Evolutionary conservation across 2,888 invertebrate genomes (phyloP), one percentile per base, ranked within the genome.

Genomic region (Chorisops tibialis): DNA sequence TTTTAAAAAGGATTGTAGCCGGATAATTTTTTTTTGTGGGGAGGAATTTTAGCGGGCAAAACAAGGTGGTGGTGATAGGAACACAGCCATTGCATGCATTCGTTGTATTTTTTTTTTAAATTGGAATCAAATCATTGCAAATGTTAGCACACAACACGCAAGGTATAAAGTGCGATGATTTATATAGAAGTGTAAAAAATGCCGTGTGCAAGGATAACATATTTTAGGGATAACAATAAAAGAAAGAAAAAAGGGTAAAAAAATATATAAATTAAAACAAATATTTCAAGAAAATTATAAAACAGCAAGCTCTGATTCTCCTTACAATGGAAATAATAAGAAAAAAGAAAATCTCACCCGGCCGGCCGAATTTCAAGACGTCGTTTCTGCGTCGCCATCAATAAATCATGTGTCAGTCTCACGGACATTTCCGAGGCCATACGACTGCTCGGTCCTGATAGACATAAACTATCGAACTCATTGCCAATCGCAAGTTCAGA

Each of bases 381-480:
- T 70, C 87, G 83, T 74, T 86, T 84, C 79, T 91, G 90, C 65
- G 92, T 91, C 73, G 88, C 88, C 71, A 91, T 83, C 67, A 93
- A 82, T 72, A 88, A 83, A 80, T 89, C 88, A 79, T 87, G 88
- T 71, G 92, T 92, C 72, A 92, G 83, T 64, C 91, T 83, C 71
- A 82, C 77, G 39, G 81, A 79, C 70, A 75, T 74, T 69, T 78
- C 77, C 47, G 72, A 71, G n/a, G 76, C 72, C 65, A 71, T 70
- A 41, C 73, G 74, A 6, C 73, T 71, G 6, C 50, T 61, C 14
- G 52, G 52, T 43, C 73, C 70, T 1, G 30, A 30, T 16, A 43
- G 14, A 37, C 73, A 73, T 61, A 76, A 69, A 64, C 73, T 74
- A 59, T 75, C 75, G 63, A 75, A 74, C 67, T 76, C 76, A 64